Evolutionary conservation across 1,140 invertebrate species (phyloP).

Genomic region (Mycetomoellerius zeteki): DNA sequence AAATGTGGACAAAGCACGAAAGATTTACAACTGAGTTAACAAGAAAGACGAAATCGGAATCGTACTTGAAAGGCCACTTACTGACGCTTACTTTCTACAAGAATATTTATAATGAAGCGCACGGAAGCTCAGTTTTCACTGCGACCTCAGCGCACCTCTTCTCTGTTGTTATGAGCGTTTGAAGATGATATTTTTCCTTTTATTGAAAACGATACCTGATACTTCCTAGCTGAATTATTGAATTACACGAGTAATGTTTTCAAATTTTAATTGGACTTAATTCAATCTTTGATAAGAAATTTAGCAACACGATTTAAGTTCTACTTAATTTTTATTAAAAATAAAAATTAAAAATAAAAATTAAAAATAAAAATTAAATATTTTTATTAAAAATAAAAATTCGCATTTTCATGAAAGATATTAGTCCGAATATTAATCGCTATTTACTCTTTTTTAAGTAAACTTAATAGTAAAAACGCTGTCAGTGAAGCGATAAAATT

Average conservation of each 20-base stretch:
- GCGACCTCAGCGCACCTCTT: conserved; percentile 13
- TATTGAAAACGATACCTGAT: background rate
- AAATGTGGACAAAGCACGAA: conserved; percentile 33
- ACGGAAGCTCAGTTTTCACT: conserved; percentile 58
- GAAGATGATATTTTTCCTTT: conserved; percentile 8
- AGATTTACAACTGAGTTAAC: conserved; percentile 61
- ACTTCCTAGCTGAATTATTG: background rate
- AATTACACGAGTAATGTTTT: background rate
- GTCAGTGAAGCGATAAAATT: conserved; percentile 39
- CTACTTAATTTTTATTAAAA: background rate
- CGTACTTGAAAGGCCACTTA: conserved; percentile 69
- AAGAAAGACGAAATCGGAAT: conserved; percentile 59
- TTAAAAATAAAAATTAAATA: no score
- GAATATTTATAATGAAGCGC: conserved; percentile 60
- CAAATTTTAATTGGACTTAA: conserved; percentile 10
- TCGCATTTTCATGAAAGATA: no score
- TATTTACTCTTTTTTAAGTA: no score
- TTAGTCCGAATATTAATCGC: no score
- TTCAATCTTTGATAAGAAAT: background rate
- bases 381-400: no score
- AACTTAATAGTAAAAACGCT: no score
- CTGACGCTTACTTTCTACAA: conserved; percentile 71
- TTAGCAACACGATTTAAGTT: background rate
- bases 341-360: no score
- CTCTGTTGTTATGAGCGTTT: conserved; percentile 13